A percentile compares a stretch with the other conserved stretches of the same genome.
Evolutionary conservation across 2,888 invertebrate species (phyloP).

Genomic region (Drosophila monieri): DNA sequence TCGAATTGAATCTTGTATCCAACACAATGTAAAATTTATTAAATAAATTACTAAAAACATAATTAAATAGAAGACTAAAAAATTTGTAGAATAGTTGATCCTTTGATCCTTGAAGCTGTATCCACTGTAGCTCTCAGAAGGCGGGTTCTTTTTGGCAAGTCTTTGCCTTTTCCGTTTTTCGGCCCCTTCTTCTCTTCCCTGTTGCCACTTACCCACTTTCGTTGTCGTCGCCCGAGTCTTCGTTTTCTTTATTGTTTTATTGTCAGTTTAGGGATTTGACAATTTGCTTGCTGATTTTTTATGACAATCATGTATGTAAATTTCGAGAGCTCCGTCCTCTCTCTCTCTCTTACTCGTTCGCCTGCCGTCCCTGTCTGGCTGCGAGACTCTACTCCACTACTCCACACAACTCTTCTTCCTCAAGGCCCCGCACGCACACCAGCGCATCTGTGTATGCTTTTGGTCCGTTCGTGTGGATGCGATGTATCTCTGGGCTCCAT

Average conservation of each 20-base stretch:
- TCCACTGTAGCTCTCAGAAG: slow-evolving; percentile 13
- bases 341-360: slow-evolving; percentile 5
- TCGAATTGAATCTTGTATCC: too few relatives aligned
- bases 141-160: not conserved
- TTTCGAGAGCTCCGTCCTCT: slow-evolving; percentile 48
- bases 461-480: slow-evolving; percentile 13
- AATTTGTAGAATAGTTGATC: too few relatives aligned
- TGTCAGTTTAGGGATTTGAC: slow-evolving; percentile 80
- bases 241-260: slow-evolving; percentile 79
- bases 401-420: slow-evolving; percentile 69
- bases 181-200: slow-evolving; percentile 36
- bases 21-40: too few relatives aligned
- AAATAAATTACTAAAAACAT: too few relatives aligned
- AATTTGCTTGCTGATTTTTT: slow-evolving; percentile 80
- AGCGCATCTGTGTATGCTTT: slow-evolving; percentile 11
- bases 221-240: slow-evolving; percentile 43
- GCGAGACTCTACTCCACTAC: slow-evolving; percentile 14
- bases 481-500: slow-evolving; percentile 63
- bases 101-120: not conserved
- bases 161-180: not conserved
- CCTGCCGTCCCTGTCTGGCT: not conserved
- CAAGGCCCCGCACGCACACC: slow-evolving; percentile 56
- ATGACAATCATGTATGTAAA: slow-evolving; percentile 80
- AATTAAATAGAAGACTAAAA: too few relatives aligned
- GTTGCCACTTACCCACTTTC: slow-evolving; percentile 7